These are phyloP conservation scores for Apotomis capreana DNA, from an alignment of 2,888 invertebrate genomes.

Conservation along the genomic window DNA sequence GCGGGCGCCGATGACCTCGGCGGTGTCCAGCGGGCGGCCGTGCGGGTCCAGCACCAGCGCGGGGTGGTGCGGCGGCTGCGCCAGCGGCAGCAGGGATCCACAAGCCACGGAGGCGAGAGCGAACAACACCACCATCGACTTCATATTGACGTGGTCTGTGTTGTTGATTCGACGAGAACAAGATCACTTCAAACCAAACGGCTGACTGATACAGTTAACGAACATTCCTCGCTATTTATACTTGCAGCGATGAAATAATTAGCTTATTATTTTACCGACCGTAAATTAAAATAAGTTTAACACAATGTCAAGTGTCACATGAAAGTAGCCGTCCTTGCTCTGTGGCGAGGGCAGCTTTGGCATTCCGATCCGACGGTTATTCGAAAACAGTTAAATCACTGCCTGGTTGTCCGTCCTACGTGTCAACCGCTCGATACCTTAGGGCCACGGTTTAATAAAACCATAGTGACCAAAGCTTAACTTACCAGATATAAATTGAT, in stretches of 20 bases:
- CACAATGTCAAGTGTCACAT: conserved; percentile 73
- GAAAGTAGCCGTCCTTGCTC: conserved; percentile 70
- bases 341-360: conserved; percentile 39
- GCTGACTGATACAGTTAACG: conserved; percentile 67
- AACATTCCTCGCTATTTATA: conserved; percentile 70
- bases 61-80: conserved; percentile 50
- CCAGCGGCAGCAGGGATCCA: conserved; percentile 58
- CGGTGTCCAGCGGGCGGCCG: conserved; percentile 53
- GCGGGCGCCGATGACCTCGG: conserved; percentile 51
- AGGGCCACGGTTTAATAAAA: conserved; percentile 15
- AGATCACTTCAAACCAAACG: conserved; percentile 57
- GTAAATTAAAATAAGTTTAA: conserved; percentile 60
- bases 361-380: conserved; percentile 37
- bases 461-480: not conserved
- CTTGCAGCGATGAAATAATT: conserved; percentile 65
- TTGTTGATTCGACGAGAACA: conserved; percentile 43
- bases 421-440: conserved; percentile 18
- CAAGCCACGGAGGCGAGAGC: conserved; percentile 74
- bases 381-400: conserved; percentile 38
- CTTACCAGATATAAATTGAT: not conserved
- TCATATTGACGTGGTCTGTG: conserved; percentile 59
- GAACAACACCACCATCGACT: conserved; percentile 73
- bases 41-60: conserved; percentile 51
- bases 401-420: conserved; percentile 24
- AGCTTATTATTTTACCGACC: conserved; percentile 55